Evolutionary conservation across 2,888 invertebrate species (phyloP), one percentile per base, ranked within the genome.

Genomic region (Caenorhabditis wallacei): DNA sequence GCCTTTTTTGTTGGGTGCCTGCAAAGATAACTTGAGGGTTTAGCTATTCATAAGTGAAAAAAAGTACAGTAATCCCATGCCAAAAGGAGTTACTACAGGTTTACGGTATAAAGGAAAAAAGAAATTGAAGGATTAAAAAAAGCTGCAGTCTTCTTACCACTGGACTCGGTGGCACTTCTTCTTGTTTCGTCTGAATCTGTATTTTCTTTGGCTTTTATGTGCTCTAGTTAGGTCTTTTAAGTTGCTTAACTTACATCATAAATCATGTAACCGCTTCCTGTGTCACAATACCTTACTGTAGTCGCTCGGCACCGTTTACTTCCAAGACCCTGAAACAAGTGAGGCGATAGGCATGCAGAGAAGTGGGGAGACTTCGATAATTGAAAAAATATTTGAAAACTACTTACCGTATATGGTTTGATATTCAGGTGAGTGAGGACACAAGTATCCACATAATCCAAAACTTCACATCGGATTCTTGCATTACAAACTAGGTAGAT

Each of bases 401-500:
- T 16, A 74, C 80, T 68, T 18, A 83, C 83, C 79, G 79, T 35
- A 72, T 83, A 83, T 13, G 79, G 75, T 51, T 80, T 84, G 30
- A 83, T 40, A 57, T 84, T 61, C 30, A 80, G 69, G 40, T 80
- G 75, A 0, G 72, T 76, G 22, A 76, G 40, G n/a, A 80, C 66
- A 70, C 80, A 78, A 57, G 63, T 82, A 18, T 85, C 85, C 22
- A 86, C 68, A 22, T 74, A 76, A 35, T 84, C 83, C 22, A 82
- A 46, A 11, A 88, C 76, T 64, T 87, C 88, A 20, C 68, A 74
- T 13, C 87, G 83, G 4, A 88, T 87, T 43, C 88, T 70, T 7
- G 86, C 88, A 79, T 90, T 90, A 69, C 90, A 90, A 1, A 84
- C 84, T 57, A 89, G 85, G 75, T 90, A 90, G 30, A 90, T 90